Base-by-base conservation (phyloP, 2,888 invertebrate genomes). In the Protophormia terraenovae region DNA sequence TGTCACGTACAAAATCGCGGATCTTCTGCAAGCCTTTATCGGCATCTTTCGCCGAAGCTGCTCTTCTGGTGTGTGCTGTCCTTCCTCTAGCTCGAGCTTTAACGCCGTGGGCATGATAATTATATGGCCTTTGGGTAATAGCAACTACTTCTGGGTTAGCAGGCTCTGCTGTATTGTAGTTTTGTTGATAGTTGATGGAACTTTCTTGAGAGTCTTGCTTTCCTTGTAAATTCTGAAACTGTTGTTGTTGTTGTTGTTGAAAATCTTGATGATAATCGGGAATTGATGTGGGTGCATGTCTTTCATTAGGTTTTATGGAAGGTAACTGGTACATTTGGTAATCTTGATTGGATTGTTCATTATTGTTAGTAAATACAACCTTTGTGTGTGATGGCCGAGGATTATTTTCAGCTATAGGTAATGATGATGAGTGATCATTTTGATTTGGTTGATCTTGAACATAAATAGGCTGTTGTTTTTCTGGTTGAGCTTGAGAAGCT, bases 321-420 rank as follows among this genome's bases (percentile, higher is more conserved):
- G 90, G 90, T 64, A 91, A 73, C 0, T 88, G 86, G 32, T 91
- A 91, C 80, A 87, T 88, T 3, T 88, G 88, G 69, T 91, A 89
- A 66, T 91, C 90, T 8, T 87, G 86, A 2, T 79, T 85, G 32
- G 81, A 81, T 50, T 84, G 50, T 3, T 89, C 87, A 24, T 72
- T 77, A 45, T 87, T 88, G 8, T 87, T 84, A 4, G 90, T 91
- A 83, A 92, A 93, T 64, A 91, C 87, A 10, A 93, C 92, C 77
- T 91, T 92, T 4, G 93, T 93, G 84, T 93, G 93, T 0, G 92
- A 91, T 66, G 88, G 73, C 2, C 92, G 89, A 0, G 93, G 93
- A 89, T 90, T 92, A 83, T 93, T 93, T 86, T 93, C 93, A 2
- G 89, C 89, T 1, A 90, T 89, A 38, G 89, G 89, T 14, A 89